Evolutionary conservation across 2,113 vertebrate genomes (phyloP), one percentile per base, ranked within the genome.

Genomic region (Papio anubis): DNA sequence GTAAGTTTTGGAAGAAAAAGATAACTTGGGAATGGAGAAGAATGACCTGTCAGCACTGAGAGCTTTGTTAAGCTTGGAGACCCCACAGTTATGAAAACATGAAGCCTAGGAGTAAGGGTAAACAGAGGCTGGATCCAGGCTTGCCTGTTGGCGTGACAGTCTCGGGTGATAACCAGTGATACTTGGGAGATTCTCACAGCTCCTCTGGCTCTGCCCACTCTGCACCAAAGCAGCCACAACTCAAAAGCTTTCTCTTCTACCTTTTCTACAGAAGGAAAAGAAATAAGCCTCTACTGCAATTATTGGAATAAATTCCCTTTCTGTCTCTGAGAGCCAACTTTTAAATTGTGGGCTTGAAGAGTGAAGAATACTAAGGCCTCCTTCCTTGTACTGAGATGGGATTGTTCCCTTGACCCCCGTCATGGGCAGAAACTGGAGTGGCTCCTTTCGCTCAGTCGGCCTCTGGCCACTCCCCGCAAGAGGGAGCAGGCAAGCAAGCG

Each of bases 71-170:
- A 38, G 38, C 6, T 2, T 64, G 9, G 30, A 80, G 38, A 48
- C 48, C 59, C 35, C 27, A 64, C 1, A 14, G n/a, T 16, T 17
- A 0, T 6, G 3, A 2, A 21, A 30, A 4, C 4, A 18, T 12
- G 27, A 32, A 23, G 16, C 3, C 3, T 13, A 5, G 20, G 13
- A 27, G 25, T 17, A n/a, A 70, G 88, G 45, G 25, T 20, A 35
- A 64, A 81, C 16, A 68, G 64, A 40, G 20, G 21, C 18, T 17
- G 25, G 8, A 50, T n/a, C n/a, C n/a, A 76, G 40, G 16, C 10
- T 6, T 95, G 50, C 59, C 48, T 68, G 5, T 16, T n/a, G 59
- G 35, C 11, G 16, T 23, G 27, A 30, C 8, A 9, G 16, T 32
- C 25, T 25, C 30, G 2, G 20, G 20, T 57, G 35, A 66, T 3